Evolutionary conservation across 2,797 vertebrate genomes (phyloP), one percentile per base, ranked within the genome.

Genomic region (Pygocentrus nattereri): DNA sequence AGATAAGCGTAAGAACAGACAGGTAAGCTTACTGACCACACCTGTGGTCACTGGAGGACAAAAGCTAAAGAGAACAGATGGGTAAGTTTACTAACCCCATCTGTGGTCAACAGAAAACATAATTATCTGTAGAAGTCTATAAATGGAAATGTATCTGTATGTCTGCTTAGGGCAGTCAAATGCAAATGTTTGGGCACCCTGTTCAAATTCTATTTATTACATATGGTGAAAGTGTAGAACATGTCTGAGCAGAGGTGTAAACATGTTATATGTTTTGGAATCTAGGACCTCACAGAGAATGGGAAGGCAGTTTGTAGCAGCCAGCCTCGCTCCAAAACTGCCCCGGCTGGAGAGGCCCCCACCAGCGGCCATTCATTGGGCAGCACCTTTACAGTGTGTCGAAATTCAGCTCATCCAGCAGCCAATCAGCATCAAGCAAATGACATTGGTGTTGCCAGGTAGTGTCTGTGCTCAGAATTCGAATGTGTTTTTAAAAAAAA

Each of bases 1-100:
- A 49, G 87, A 87, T 13, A 91, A 83, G 79, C 87, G 90, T 54
- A 91, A 87, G 83, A 89, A 30, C 85, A 95, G 88, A 82, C 90
- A 91, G 89, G 90, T 94, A 78, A 62, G 83, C 23, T 78, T 27
- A 12, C n/a, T 23, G 2, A 23, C 25, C 78, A 31, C 27, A 68
- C 76, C 52, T 62, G 70, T 76, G 31, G 8, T 68, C 56, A 49
- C 75, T 31, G 74, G 73, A 75, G 34, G 64, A 3, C 61, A 41
- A 79, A 44, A 68, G 67, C 34, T 65, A 47, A 79, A 10, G 23
- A 62, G 18, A 89, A 27, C 85, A 94, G 88, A 82, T 90, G 91
- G 89, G 90, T 94, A 76, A 59, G 83, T 23, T 76, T 31, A 11
- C n/a, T 23, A 1, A 23, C 25, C 78, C 25, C 25, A 68, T 76